Percentiles rank a stretch among this genome's conserved stretches.
Evolutionary conservation across 2,888 invertebrate species (phyloP).

Genomic region (Alcis repandata): DNA sequence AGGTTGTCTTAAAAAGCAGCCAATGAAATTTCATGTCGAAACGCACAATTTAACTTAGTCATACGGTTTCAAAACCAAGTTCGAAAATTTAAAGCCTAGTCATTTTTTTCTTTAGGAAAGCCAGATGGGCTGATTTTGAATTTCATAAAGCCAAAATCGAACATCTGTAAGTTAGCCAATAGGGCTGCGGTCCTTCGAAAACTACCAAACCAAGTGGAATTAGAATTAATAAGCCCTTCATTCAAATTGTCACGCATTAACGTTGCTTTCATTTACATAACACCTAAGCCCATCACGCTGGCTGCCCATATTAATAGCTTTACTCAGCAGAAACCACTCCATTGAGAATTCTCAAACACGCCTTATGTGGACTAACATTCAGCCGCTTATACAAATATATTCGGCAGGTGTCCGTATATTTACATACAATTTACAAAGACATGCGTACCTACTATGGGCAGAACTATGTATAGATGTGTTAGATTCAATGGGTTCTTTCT

Average conservation of each 20-base stretch:
- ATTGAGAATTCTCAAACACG: constrained; percentile 76
- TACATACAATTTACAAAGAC: constrained; percentile 84
- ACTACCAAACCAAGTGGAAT: constrained; percentile 14
- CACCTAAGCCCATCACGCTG: constrained; percentile 70
- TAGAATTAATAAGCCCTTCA: constrained; percentile 40
- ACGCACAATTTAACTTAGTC: no score
- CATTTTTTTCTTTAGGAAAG: no score
- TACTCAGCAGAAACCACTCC: constrained; percentile 78
- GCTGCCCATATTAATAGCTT: constrained; percentile 78
- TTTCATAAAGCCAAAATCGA: no score
- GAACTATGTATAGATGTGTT: not conserved
- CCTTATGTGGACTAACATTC: constrained; percentile 58
- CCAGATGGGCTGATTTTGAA: no score
- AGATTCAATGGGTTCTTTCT: not conserved
- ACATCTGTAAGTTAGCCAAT: no score
- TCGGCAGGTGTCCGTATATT: constrained; percentile 85
- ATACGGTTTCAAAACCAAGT: no score
- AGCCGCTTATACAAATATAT: constrained; percentile 76
- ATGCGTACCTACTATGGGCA: constrained; percentile 35
- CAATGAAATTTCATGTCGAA: no score
- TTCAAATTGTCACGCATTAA: constrained; percentile 63
- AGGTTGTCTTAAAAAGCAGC: no score
- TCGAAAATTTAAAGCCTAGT: no score
- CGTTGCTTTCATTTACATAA: constrained; percentile 65
- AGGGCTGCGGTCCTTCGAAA: constrained; percentile 7